Conservation (phyloP, 2,888 invertebrate genomes). For the Mythimna loreyi region DNA sequence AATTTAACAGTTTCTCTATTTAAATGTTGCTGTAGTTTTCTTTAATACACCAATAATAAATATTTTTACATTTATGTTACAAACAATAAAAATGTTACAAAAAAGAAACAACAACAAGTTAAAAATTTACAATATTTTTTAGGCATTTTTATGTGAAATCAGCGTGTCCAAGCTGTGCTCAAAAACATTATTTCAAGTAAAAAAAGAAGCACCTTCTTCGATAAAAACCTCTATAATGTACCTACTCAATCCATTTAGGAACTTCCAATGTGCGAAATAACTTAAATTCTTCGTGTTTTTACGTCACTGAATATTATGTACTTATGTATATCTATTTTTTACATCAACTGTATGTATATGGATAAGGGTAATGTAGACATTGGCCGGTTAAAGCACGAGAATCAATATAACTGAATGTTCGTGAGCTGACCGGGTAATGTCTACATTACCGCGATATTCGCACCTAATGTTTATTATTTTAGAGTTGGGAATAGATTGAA, state of each 20-base stretch:
- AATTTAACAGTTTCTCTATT: no score
- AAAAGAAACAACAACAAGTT: not conserved
- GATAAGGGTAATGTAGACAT: constrained; percentile 18
- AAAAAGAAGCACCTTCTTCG: constrained; percentile 56
- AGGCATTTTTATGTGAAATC: constrained; percentile 20
- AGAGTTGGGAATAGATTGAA: constrained; percentile 36
- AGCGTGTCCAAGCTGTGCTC: constrained; percentile 54
- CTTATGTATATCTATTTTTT: constrained; percentile 31
- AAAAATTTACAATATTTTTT: constrained; percentile 12
- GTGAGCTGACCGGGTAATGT: constrained; percentile 23
- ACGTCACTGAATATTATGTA: constrained; percentile 39
- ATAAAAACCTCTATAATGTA: constrained; percentile 34
- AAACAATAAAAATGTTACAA: constrained; percentile 33
- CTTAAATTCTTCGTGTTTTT: constrained; percentile 11
- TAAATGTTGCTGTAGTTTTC: no score
- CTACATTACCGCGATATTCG: constrained; percentile 8
- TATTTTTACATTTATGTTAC: not conserved
- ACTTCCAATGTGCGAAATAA: constrained; percentile 75
- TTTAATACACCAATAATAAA: not conserved
- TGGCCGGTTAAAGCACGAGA: constrained; percentile 22
- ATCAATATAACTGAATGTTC: constrained; percentile 55
- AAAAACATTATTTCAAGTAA: constrained; percentile 26
- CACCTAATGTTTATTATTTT: constrained; percentile 37
- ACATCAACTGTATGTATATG: constrained; percentile 30
- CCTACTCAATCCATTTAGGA: constrained; percentile 77